phyloP scores from a whole-genome alignment of 2,797 vertebrate species.

The Typhlichthys subterraneus region DNA sequence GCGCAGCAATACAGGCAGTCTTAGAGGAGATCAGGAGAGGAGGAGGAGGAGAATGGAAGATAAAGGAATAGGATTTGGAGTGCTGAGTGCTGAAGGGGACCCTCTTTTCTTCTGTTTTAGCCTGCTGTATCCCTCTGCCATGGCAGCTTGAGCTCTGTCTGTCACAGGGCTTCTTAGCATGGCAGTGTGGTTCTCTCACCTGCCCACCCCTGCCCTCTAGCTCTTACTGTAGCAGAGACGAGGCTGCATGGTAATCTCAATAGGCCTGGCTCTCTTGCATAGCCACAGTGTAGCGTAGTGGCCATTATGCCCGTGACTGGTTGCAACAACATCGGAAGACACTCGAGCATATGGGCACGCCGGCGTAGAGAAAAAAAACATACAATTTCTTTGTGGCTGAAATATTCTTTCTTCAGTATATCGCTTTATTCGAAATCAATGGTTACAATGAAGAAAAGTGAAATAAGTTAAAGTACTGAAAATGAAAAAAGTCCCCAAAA shows the following conservation, averaged over 20 bases:
- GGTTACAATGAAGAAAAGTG: constrained; percentile 65
- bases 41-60: constrained; percentile 43
- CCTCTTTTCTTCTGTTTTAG: constrained; percentile 37
- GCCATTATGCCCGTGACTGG: constrained; percentile 16
- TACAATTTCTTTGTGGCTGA: constrained; percentile 22
- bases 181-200: constrained; percentile 31
- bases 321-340: background rate
- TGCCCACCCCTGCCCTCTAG: constrained; percentile 23
- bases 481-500: constrained; percentile 58
- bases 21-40: constrained; percentile 27
- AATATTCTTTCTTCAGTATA: constrained; percentile 47
- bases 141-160: constrained; percentile 32
- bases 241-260: background rate
- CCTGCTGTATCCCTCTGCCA: constrained; percentile 42
- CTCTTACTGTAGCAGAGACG: constrained; percentile 10
- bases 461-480: constrained; percentile 60
- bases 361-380: constrained; percentile 39
- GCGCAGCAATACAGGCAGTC: constrained; percentile 27
- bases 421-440: constrained; percentile 82
- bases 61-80: constrained; percentile 52
- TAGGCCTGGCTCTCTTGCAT: constrained; percentile 13
- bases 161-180: constrained; percentile 45
- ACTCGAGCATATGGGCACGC: constrained; percentile 23
- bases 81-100: constrained; percentile 27
- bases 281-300: constrained; percentile 10